These are phyloP conservation scores for Rhabdomys pumilio DNA, from an alignment of 2,797 vertebrate species.

Conservation along the genomic window DNA sequence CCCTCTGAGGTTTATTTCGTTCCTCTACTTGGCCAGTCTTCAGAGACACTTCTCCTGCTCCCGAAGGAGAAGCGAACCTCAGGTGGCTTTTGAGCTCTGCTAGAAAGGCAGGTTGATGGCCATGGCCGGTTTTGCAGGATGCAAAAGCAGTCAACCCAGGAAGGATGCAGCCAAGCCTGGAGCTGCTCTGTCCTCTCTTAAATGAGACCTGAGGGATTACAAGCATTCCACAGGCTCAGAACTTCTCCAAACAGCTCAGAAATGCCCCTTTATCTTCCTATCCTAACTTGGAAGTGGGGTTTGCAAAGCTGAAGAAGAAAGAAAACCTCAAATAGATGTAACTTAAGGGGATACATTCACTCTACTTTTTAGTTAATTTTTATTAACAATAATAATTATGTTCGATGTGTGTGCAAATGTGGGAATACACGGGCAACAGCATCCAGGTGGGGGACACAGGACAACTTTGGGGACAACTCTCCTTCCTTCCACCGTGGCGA, in stretches of 20 bases:
- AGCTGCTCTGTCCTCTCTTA: neutral
- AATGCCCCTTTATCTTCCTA: neutral
- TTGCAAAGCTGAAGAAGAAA: conserved; percentile 13
- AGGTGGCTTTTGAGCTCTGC: neutral
- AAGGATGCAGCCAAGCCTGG: neutral
- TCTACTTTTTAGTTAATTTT: neutral
- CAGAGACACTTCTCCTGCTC: neutral
- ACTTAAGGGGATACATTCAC: neutral
- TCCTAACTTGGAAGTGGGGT: neutral
- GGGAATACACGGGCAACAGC: neutral
- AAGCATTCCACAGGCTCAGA: neutral
- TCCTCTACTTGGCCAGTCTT: neutral
- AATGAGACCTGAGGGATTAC: neutral
- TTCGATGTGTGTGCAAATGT: too few species aligned
- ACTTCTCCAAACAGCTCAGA: neutral
- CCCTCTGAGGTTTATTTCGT: neutral
- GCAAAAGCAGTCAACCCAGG: neutral
- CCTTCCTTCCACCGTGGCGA: neutral
- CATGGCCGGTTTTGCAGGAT: rapidly evolving
- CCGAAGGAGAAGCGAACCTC: neutral
- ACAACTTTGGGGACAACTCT: neutral
- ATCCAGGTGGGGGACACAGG: neutral
- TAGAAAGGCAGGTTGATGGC: neutral
- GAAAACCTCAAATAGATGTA: neutral
- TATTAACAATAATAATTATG: neutral